Conservation (phyloP, 2,113 vertebrate species). For the Calonectris borealis region DNA sequence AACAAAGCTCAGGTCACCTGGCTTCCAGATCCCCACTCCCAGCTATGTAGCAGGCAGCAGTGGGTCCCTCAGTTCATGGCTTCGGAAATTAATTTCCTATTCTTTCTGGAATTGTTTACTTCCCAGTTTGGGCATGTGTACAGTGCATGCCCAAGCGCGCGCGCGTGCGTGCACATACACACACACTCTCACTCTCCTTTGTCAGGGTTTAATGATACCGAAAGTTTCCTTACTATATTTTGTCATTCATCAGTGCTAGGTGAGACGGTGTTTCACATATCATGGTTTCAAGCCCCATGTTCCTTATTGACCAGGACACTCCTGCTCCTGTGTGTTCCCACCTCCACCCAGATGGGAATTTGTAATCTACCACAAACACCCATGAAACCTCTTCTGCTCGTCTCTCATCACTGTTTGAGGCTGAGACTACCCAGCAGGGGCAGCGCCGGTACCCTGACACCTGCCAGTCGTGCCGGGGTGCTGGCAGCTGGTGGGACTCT, state of each 20-base stretch:
- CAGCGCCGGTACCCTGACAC: rapidly evolving
- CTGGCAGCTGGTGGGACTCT: not conserved
- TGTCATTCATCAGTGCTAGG: not conserved
- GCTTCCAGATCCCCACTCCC: not conserved
- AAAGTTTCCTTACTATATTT: not conserved
- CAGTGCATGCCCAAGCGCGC: rapidly evolving
- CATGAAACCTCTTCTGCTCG: not conserved
- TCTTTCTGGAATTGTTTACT: not conserved
- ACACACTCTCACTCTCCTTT: not conserved
- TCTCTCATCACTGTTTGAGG: rapidly evolving
- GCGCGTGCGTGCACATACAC: rapidly evolving
- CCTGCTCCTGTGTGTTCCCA: not conserved
- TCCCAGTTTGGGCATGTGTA: not conserved
- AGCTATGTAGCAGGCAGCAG: not conserved
- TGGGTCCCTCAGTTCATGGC: not conserved
- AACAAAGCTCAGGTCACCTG: not conserved
- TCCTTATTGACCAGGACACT: not conserved
- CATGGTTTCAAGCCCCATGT: not conserved
- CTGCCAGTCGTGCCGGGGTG: not conserved
- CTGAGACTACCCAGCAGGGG: not conserved
- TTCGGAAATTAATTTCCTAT: not conserved
- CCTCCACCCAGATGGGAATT: not conserved
- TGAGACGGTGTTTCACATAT: rapidly evolving
- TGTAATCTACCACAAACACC: not conserved
- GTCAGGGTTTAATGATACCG: not conserved